Evolutionary conservation across 2,113 vertebrate species (phyloP), one percentile per base, ranked within the genome.

Genomic region (Lepisosteus oculatus): DNA sequence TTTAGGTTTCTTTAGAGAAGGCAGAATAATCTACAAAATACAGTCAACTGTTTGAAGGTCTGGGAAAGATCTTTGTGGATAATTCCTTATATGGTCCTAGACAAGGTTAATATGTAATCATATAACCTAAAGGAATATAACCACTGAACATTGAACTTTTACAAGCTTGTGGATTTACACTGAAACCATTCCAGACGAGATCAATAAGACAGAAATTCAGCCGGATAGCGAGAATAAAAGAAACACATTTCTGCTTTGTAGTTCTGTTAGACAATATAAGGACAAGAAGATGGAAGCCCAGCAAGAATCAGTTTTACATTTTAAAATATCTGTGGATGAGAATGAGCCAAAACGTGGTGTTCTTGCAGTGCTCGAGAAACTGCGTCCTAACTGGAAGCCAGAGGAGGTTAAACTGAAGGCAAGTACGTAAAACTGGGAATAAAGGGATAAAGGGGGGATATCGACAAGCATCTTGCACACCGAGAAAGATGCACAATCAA

Each of bases 321-420:
- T 93, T 17, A 74, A 89, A 55, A 47, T 91, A n/a, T 45, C 65
- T 0, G 77, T 92, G 15, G 77, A 90, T 45, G 83, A 88, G 54
- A 65, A 64, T 3, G 76, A 84, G 6, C 85, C 85, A 69, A 77
- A 47, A 0, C 41, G 11, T 3, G 87, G 86, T n/a, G 76, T 90
- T 65, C 77, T 87, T 68, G 73, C 83, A 11, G 82, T 93, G 17
- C 73, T 93, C 3, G 74, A 76, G 43, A 76, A 72, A 67, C 76
- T 93, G 8, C 84, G 88, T 55, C 90, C 90, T 62, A 73, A 77
- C 0, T 93, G 90, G 90, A 87, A 80, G 14, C n/a, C 77, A 3
- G 72, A 82, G 43, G 84, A 90, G 42, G 75, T 93, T 71, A 83
- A 87, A 57, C 75, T 89, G 72, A 91, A 93, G 90, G 90, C 77